Evolutionary conservation across 2,797 vertebrate genomes (phyloP).

Genomic region (Parambassis ranga): DNA sequence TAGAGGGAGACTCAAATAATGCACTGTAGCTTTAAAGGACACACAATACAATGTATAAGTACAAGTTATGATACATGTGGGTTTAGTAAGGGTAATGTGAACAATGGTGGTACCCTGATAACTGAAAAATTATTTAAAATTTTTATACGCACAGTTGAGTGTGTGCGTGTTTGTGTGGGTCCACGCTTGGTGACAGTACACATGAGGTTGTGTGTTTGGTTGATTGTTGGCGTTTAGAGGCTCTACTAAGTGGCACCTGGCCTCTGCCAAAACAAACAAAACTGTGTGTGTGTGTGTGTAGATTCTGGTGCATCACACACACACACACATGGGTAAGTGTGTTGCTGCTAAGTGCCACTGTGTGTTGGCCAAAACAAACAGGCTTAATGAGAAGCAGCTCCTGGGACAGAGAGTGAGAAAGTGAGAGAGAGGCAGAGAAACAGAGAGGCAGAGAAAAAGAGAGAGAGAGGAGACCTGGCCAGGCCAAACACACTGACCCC

Average conservation of each 20-base stretch:
- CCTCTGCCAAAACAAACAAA: slow-evolving; percentile 79
- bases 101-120: no score
- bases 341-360: slow-evolving; percentile 78
- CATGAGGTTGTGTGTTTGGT: slow-evolving; percentile 41
- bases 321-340: slow-evolving; percentile 29
- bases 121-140: no score
- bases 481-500: slow-evolving; percentile 77
- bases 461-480: slow-evolving; percentile 41
- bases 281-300: slow-evolving; percentile 4
- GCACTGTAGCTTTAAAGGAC: no score
- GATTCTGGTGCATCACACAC: slow-evolving; percentile 1
- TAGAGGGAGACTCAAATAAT: no score
- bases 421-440: neutral
- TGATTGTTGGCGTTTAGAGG: slow-evolving; percentile 62
- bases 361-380: slow-evolving; percentile 82
- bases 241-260: slow-evolving; percentile 77
- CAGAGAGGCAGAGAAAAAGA: slow-evolving; percentile 4
- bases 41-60: no score
- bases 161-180: neutral
- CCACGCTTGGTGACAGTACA: slow-evolving; percentile 7
- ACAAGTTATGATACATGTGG: no score
- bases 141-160: neutral
- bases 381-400: slow-evolving; percentile 83
- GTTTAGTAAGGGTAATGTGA: no score
- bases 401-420: slow-evolving; percentile 61